Conservation (phyloP, 2,113 vertebrate species). For the Ochotona princeps region DNA sequence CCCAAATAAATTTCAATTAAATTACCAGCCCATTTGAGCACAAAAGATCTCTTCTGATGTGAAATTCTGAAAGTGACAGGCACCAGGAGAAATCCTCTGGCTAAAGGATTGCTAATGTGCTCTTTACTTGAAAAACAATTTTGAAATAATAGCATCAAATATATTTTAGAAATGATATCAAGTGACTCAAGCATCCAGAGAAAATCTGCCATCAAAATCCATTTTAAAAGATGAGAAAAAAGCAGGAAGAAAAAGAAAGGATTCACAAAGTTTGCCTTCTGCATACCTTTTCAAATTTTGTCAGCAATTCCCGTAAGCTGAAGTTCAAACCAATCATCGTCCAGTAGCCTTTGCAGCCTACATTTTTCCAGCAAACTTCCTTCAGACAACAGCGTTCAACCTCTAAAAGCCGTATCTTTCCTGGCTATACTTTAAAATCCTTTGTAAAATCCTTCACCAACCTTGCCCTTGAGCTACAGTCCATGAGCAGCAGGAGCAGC, state of each 20-base stretch:
- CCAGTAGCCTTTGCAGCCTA: conserved; percentile 83
- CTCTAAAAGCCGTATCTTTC: conserved; percentile 70
- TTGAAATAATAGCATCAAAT: conserved; percentile 8
- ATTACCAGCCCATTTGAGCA: conserved; percentile 58
- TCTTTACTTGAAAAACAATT: neutral
- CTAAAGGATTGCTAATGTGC: conserved; percentile 31
- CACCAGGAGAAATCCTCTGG: conserved; percentile 53
- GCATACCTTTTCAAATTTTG: conserved; percentile 97
- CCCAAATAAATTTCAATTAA: conserved; percentile 70
- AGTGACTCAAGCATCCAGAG: neutral
- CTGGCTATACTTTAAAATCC: conserved; percentile 80
- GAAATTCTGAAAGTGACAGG: conserved; percentile 66
- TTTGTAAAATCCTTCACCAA: conserved; percentile 54
- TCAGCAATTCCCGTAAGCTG: conserved; percentile 94
- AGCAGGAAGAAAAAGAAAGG: neutral
- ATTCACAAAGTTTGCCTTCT: conserved; percentile 58
- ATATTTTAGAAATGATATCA: neutral
- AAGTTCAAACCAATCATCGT: conserved; percentile 97
- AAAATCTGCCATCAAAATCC: neutral
- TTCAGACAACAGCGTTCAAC: conserved; percentile 76
- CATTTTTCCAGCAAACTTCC: conserved; percentile 85
- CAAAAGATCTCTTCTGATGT: conserved; percentile 60
- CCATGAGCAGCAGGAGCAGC: conserved; percentile 38
- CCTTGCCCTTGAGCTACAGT: conserved; percentile 77
- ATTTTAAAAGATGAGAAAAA: neutral